Evolutionary conservation across 2,797 vertebrate species (phyloP).

Genomic region (Morelia viridis): DNA sequence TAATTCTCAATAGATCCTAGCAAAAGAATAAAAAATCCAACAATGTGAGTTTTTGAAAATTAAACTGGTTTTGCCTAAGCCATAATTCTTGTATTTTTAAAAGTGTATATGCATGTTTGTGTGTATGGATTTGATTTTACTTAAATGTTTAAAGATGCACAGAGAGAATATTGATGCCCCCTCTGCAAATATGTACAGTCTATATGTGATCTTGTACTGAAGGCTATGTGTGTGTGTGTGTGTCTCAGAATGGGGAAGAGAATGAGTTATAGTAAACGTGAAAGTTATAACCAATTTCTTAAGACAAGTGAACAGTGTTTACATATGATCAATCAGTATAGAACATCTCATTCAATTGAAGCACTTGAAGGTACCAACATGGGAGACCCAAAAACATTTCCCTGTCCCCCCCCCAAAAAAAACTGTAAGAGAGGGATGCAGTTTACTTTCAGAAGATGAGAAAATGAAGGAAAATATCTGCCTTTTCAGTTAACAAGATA

Average conservation of each 20-base stretch:
- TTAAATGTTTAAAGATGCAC: not conserved
- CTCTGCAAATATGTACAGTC: not conserved
- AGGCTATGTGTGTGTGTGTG: not conserved
- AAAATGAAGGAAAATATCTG: not conserved
- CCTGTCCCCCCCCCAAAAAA: not conserved
- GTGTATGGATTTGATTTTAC: not conserved
- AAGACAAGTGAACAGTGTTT: not conserved
- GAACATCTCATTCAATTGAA: not conserved
- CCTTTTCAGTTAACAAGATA: not conserved
- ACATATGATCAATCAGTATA: not conserved
- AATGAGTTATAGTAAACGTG: not conserved
- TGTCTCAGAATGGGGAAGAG: not conserved
- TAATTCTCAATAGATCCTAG: not conserved
- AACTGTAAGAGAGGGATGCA: not conserved
- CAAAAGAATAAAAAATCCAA: not conserved
- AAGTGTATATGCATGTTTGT: not conserved
- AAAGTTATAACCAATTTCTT: conserved; percentile 9
- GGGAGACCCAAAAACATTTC: not conserved
- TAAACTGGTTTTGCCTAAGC: not conserved
- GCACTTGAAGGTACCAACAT: not conserved
- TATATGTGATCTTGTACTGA: not conserved
- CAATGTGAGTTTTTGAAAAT: not conserved
- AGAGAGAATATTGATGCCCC: not conserved
- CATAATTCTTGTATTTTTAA: not conserved
- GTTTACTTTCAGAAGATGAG: not conserved